Evolutionary conservation across 2,797 vertebrate genomes (phyloP).

Genomic region (Enteromius afrohamiltoni): DNA sequence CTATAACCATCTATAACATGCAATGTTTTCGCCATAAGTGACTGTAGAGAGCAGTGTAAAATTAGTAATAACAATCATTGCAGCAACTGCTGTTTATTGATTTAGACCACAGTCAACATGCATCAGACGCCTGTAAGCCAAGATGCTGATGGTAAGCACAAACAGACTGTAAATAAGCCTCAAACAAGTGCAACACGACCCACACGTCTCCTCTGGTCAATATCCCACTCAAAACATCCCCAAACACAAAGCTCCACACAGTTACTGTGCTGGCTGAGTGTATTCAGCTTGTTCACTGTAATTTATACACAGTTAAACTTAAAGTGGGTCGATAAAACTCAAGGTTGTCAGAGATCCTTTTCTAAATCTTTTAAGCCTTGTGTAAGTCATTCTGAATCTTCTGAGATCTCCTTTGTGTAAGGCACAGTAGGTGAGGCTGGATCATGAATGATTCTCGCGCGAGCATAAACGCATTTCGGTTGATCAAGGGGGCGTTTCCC

Average conservation of each 20-base stretch:
- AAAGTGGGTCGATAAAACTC: neutral
- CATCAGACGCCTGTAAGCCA: neutral
- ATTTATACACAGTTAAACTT: neutral
- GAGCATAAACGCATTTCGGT: too few species aligned
- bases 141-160: neutral
- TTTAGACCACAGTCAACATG: constrained; percentile 2
- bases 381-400: neutral
- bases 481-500: too few species aligned
- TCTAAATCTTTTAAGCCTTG: neutral
- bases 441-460: too few species aligned
- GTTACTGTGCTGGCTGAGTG: neutral
- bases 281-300: neutral
- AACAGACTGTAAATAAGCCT: neutral
- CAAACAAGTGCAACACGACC: neutral
- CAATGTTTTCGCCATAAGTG: neutral
- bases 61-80: neutral
- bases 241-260: too few species aligned
- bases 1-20: neutral
- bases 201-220: neutral
- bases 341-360: neutral
- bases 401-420: neutral
- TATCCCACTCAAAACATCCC: neutral
- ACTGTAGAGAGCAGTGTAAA: neutral
- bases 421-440: too few species aligned
- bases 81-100: constrained; percentile 14